These are phyloP conservation scores for Porites lobata DNA, from an alignment of 92 coral and sea anemone genomes.

Conservation along the genomic window DNA sequence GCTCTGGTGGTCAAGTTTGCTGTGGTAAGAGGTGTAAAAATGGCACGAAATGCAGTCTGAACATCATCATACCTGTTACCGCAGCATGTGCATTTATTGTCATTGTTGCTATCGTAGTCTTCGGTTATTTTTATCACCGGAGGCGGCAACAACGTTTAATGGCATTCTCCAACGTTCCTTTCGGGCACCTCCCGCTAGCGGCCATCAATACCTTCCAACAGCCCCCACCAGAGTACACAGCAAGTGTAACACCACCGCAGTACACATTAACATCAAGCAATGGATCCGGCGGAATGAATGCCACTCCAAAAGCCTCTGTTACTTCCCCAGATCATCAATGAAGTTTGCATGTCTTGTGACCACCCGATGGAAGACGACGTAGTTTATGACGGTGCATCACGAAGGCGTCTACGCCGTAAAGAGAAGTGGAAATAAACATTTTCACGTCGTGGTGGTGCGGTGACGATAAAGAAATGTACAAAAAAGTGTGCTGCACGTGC, in stretches of 20 bases:
- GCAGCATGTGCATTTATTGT: not conserved
- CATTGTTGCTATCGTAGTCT: not conserved
- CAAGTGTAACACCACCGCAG: not conserved
- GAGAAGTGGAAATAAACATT: no score
- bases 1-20: not conserved
- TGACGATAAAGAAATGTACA: no score
- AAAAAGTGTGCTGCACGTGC: no score
- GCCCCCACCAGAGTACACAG: not conserved
- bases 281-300: not conserved
- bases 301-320: not conserved
- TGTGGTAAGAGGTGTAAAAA: not conserved
- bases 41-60: not conserved
- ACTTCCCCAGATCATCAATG: no score
- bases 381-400: no score
- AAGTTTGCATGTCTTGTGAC: no score
- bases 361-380: no score
- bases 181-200: not conserved
- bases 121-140: not conserved
- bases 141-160: not conserved
- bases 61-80: not conserved
- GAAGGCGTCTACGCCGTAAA: no score
- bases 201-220: not conserved
- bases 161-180: not conserved
- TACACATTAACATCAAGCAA: not conserved
- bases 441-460: no score